Evolutionary conservation across 2,888 invertebrate genomes (phyloP).

Genomic region (Colostygia pectinataria): DNA sequence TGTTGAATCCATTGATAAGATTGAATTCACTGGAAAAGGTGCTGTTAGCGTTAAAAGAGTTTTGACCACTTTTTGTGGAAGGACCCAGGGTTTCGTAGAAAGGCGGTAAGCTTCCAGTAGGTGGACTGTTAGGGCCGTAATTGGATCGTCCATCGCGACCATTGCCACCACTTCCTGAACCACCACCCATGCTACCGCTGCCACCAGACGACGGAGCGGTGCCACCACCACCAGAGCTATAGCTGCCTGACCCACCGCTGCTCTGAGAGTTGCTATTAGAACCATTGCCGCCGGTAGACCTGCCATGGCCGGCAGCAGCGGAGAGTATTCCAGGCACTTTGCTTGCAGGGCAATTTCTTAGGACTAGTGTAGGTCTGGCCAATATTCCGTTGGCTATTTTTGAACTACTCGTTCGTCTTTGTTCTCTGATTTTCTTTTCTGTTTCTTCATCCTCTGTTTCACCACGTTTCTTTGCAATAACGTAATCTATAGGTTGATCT

Average conservation of each 20-base stretch:
- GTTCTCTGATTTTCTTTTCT: slow-evolving; percentile 86
- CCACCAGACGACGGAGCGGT: slow-evolving; percentile 84
- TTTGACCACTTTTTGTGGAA: slow-evolving; percentile 88
- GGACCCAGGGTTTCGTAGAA: slow-evolving; percentile 91
- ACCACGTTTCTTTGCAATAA: slow-evolving; percentile 90
- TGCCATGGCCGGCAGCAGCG: slow-evolving; percentile 91
- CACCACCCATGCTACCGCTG: slow-evolving; percentile 85
- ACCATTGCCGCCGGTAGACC: slow-evolving; percentile 84
- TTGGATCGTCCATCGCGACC: slow-evolving; percentile 92
- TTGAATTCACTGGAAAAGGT: slow-evolving; percentile 87
- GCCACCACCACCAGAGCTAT: slow-evolving; percentile 81
- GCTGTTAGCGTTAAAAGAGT: slow-evolving; percentile 87
- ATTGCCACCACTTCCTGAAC: slow-evolving; percentile 89
- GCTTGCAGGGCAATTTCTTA: slow-evolving; percentile 80
- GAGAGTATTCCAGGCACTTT: slow-evolving; percentile 86
- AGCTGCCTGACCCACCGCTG: slow-evolving; percentile 74
- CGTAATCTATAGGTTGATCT: slow-evolving; percentile 95
- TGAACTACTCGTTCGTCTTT: slow-evolving; percentile 86
- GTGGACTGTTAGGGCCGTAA: slow-evolving; percentile 94
- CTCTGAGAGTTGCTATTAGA: slow-evolving; percentile 80
- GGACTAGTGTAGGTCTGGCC: slow-evolving; percentile 78
- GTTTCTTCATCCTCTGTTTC: slow-evolving; percentile 87
- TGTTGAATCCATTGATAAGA: slow-evolving; percentile 87
- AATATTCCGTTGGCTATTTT: slow-evolving; percentile 84
- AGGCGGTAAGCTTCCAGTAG: slow-evolving; percentile 93